Percentiles rank a stretch among this genome's conserved stretches.
Conservation (phyloP, 2,888 invertebrate genomes). For the Epirrita christyi region DNA sequence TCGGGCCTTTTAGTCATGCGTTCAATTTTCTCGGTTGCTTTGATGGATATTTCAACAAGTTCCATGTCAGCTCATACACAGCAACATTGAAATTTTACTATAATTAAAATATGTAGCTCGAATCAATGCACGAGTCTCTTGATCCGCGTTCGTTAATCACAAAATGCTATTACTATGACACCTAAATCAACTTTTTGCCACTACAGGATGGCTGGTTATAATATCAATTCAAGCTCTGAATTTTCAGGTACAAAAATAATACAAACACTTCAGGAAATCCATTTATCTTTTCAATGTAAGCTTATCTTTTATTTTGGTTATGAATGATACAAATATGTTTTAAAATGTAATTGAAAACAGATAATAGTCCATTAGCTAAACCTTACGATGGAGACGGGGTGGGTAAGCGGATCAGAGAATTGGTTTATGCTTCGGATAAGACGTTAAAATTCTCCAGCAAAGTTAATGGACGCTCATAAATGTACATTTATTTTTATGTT, state of each 20-base stretch:
- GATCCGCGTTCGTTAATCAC: slow-evolving; percentile 36
- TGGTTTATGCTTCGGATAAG: slow-evolving; percentile 63
- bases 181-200: slow-evolving; percentile 27
- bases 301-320: too few relatives aligned
- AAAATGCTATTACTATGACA: slow-evolving; percentile 33
- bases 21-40: slow-evolving; percentile 60
- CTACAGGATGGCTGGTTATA: background rate
- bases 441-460: slow-evolving; percentile 55
- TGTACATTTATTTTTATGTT: slow-evolving; percentile 22
- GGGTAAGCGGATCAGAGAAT: slow-evolving; percentile 65
- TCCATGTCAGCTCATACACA: slow-evolving; percentile 43
- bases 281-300: too few relatives aligned
- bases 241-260: too few relatives aligned
- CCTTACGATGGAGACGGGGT: slow-evolving; percentile 47
- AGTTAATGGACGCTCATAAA: slow-evolving; percentile 51
- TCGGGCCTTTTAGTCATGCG: slow-evolving; percentile 52
- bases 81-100: slow-evolving; percentile 50
- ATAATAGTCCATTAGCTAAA: slow-evolving; percentile 64
- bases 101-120: slow-evolving; percentile 55
- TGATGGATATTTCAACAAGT: slow-evolving; percentile 68
- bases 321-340: too few relatives aligned
- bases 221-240: too few relatives aligned
- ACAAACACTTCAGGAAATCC: too few relatives aligned
- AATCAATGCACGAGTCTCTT: slow-evolving; percentile 42
- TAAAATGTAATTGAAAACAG: too few relatives aligned